Base-by-base conservation (phyloP, 2,113 vertebrate genomes). In the Nannospalax galili region DNA sequence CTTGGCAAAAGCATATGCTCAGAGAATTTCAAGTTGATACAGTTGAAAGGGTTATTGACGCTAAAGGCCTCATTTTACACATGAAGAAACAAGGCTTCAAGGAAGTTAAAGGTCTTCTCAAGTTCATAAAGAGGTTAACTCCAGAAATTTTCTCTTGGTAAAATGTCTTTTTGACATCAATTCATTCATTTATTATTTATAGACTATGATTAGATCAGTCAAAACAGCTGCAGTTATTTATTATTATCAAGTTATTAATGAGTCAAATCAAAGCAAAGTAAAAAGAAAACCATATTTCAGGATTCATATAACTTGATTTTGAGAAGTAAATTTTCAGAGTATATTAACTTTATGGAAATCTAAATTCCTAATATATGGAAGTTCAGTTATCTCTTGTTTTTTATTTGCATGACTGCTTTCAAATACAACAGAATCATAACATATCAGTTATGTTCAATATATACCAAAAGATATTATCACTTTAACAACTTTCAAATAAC, bases 11-110 rank as follows among this genome's bases (percentile, higher is more conserved):
- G 32, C 24, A 91, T 69, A 67, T 77, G 56, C 75, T 72, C 48
- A 30, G 11, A 72, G 60, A 81, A 90, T 84, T 87, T 75, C 88
- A 95, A 88, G 88, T 37, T 84, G 75, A 19, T 30, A 65, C 81
- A 20, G 91, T 62, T 67, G 77, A 86, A 95, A 95, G 30, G 19
- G 22, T 85, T 88, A 85, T 96, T 84, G 90, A 91, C 69, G 45
- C 64, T 90, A 81, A 73, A 73, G 7, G 30, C 37, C 48, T 93
- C 73, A 93, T 90, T 82, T 94, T n/a, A 90, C 72, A 74, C 58
- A 84, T 28, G 52, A 95, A 84, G 84, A 80, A 77, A 62, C 37
- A 80, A 95, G 90, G 19, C 7, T 48, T 69, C 26, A 15, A 52
- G 81, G 20, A 92, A 78, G 24, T 35, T 82, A 42, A 69, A 88